phyloP scores from a whole-genome alignment of 2,888 invertebrate genomes.

The Limnephilus lunatus region DNA sequence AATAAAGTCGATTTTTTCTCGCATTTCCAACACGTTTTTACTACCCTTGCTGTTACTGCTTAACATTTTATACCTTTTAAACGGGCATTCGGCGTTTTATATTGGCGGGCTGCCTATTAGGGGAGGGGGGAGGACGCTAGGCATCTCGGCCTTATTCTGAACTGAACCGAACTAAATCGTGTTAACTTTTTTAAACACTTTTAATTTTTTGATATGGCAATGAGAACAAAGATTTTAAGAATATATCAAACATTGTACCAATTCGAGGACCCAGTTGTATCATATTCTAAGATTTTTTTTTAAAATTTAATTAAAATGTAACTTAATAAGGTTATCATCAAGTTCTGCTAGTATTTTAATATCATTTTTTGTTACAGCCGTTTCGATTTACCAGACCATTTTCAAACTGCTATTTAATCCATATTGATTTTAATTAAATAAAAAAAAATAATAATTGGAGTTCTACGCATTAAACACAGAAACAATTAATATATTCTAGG shows the following conservation, averaged over 20 bases:
- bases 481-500: too few relatives aligned
- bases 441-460: too few relatives aligned
- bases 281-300: too few relatives aligned
- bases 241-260: background rate
- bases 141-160: background rate
- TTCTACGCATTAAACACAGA: too few relatives aligned
- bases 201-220: background rate
- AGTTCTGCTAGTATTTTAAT: too few relatives aligned
- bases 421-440: too few relatives aligned
- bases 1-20: conserved; percentile 65
- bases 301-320: too few relatives aligned
- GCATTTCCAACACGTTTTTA: conserved; percentile 65
- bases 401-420: too few relatives aligned
- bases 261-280: too few relatives aligned
- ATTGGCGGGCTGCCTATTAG: conserved; percentile 63
- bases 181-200: background rate
- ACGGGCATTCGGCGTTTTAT: conserved; percentile 64
- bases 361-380: too few relatives aligned
- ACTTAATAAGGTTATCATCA: too few relatives aligned
- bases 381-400: too few relatives aligned
- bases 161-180: background rate
- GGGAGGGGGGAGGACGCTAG: background rate
- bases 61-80: conserved; percentile 66
- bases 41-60: conserved; percentile 63
- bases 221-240: background rate